A percentile compares a stretch with the other conserved stretches of the same genome.
Conservation (phyloP, 2,113 vertebrate genomes). For the Oncorhynchus keta region DNA sequence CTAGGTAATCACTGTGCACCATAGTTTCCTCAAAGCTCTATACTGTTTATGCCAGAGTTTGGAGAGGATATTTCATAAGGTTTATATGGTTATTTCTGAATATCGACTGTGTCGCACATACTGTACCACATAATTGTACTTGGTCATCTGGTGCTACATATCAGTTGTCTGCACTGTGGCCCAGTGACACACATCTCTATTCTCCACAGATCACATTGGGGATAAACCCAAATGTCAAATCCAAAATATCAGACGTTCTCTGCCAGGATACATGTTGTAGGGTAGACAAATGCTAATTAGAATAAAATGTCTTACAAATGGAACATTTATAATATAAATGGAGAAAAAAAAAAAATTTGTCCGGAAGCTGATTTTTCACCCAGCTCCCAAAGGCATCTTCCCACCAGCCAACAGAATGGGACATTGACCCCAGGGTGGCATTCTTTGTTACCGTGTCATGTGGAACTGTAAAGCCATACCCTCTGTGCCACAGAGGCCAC, state of each 20-base stretch:
- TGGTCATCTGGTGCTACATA: conserved; percentile 40
- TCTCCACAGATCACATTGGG: not conserved
- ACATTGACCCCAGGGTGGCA: conserved; percentile 2
- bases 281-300: not conserved
- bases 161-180: conserved; percentile 55
- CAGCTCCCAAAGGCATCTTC: not conserved
- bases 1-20: no score
- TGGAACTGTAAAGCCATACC: conserved; percentile 14
- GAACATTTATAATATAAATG: no score
- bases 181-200: conserved; percentile 67
- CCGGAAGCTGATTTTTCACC: not conserved
- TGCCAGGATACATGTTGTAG: no score
- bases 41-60: not conserved
- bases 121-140: not conserved
- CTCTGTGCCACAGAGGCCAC: not conserved
- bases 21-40: no score
- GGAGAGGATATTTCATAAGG: not conserved
- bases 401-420: not conserved
- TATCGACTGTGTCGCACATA: not conserved
- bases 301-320: not conserved
- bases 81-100: not conserved
- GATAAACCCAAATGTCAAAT: not conserved
- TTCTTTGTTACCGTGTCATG: conserved; percentile 14
- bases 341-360: no score
- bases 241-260: no score